Evolutionary conservation across 2,888 invertebrate genomes (phyloP).

Genomic region (Drosophila ezoana): DNA sequence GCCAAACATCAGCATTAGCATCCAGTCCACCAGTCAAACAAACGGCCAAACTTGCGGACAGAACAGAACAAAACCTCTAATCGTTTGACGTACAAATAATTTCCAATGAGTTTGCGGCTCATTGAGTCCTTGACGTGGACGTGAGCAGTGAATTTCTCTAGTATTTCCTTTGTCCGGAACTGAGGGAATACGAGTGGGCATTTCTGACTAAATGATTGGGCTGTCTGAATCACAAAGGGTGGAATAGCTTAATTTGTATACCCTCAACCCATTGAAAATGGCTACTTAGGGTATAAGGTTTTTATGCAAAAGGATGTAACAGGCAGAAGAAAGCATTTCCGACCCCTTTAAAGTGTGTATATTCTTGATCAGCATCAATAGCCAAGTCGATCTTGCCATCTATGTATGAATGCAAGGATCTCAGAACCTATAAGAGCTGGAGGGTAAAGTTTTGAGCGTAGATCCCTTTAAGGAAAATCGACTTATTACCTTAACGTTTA

Average conservation of each 20-base stretch:
- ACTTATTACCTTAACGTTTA: too few relatives aligned
- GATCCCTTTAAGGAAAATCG: too few relatives aligned
- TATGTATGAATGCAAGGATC: too few relatives aligned
- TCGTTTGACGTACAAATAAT: slow-evolving; percentile 79
- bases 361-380: too few relatives aligned
- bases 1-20: slow-evolving; percentile 74
- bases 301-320: background rate
- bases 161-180: slow-evolving; percentile 23
- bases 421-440: too few relatives aligned
- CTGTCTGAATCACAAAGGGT: slow-evolving; percentile 14
- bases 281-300: background rate
- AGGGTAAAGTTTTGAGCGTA: too few relatives aligned
- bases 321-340: too few relatives aligned
- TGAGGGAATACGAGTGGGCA: slow-evolving; percentile 21
- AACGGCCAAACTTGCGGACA: slow-evolving; percentile 13
- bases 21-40: slow-evolving; percentile 47
- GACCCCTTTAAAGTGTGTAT: background rate
- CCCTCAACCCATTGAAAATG: background rate
- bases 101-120: slow-evolving; percentile 80
- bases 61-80: slow-evolving; percentile 41
- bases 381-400: too few relatives aligned
- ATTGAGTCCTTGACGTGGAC: slow-evolving; percentile 73
- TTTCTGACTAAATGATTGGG: slow-evolving; percentile 4
- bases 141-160: slow-evolving; percentile 9
- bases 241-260: background rate